These are phyloP conservation scores for Meda fulgida DNA, from an alignment of 2,797 vertebrate species.

Conservation along the genomic window DNA sequence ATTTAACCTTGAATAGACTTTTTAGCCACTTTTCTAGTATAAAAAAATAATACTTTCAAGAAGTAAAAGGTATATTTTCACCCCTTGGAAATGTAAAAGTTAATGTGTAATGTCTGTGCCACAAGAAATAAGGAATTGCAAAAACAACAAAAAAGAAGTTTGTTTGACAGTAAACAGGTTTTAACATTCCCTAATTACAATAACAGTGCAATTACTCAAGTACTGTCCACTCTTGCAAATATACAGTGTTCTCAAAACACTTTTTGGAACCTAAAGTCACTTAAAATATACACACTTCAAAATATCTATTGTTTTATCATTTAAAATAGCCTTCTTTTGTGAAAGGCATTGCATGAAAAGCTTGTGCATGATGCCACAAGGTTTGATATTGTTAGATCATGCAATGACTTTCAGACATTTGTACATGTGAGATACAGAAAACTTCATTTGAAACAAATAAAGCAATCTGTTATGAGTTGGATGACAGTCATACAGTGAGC, in stretches of 20 bases:
- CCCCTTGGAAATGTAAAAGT: not conserved
- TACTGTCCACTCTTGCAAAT: not conserved
- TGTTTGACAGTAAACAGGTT: constrained; percentile 9
- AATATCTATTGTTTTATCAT: not conserved
- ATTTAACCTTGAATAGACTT: not conserved
- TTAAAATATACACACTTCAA: not conserved
- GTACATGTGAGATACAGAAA: not conserved
- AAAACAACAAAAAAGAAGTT: not conserved
- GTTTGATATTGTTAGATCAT: not conserved
- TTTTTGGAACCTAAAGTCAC: not conserved
- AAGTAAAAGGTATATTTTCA: not conserved
- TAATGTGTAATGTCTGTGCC: not conserved
- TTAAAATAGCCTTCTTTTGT: not conserved
- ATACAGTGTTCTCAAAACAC: not conserved
- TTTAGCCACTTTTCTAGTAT: not conserved
- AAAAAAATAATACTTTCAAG: too few relatives aligned
- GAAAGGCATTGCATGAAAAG: not conserved
- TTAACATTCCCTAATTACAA: not conserved
- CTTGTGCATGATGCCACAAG: not conserved
- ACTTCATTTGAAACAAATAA: not conserved
- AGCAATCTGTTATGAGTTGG: not conserved
- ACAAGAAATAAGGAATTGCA: not conserved
- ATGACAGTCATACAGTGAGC: not conserved
- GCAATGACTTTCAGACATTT: not conserved
- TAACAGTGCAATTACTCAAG: constrained; percentile 3